Percentiles rank a stretch among this genome's conserved stretches.
Conservation (phyloP, 2,797 vertebrate genomes). For the Platyrinchus mystaceus region DNA sequence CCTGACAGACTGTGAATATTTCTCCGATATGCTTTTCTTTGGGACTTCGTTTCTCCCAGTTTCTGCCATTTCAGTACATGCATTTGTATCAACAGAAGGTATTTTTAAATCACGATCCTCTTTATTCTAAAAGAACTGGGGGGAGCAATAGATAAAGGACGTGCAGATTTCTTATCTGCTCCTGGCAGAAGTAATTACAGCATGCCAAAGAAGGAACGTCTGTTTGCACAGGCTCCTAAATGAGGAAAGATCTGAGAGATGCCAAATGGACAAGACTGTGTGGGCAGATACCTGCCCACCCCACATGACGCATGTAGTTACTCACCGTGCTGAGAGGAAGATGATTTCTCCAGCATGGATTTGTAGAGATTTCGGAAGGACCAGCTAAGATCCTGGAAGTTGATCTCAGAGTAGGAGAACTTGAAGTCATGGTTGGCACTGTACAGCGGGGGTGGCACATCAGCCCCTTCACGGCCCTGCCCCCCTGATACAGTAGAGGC, state of each 20-base stretch:
- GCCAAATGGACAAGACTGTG: conserved; percentile 27
- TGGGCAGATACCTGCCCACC: conserved; percentile 31
- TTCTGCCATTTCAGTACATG: conserved; percentile 15
- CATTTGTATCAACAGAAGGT: not conserved
- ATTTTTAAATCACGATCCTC: conserved; percentile 10
- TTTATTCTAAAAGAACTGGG: not conserved
- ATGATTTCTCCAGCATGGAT: conserved; percentile 90
- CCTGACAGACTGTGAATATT: not conserved
- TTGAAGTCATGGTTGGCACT: conserved; percentile 82
- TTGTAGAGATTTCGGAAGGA: conserved; percentile 95
- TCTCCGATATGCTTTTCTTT: not conserved
- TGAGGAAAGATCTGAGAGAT: not conserved
- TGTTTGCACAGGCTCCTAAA: conserved; percentile 35
- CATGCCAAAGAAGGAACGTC: conserved; percentile 38
- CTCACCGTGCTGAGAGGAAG: conserved; percentile 81
- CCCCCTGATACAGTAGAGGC: conserved; percentile 67
- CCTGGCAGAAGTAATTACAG: conserved; percentile 30
- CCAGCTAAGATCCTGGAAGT: conserved; percentile 91
- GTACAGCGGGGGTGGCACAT: conserved; percentile 77
- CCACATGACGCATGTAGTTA: not conserved
- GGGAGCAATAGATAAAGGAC: not conserved
- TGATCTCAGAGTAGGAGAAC: conserved; percentile 94
- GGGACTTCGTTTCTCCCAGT: not conserved
- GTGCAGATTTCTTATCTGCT: conserved; percentile 26
- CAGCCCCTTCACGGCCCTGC: conserved; percentile 72